A percentile compares a stretch with the other conserved stretches of the same genome.
Evolutionary conservation across 1,140 invertebrate genomes (phyloP).

Genomic region (Mycetomoellerius zeteki): DNA sequence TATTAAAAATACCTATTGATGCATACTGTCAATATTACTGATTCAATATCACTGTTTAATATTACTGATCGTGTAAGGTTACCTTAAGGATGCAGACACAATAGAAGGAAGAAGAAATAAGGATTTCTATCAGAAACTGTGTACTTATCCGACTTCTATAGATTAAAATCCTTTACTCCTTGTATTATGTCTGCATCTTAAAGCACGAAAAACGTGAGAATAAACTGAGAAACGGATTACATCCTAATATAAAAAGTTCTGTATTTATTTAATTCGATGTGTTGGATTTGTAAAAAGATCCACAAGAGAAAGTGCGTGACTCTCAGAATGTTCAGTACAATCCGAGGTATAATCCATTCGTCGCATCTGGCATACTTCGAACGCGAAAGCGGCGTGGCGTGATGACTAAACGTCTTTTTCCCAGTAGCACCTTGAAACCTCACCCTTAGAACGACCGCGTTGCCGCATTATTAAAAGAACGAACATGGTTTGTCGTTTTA

Average conservation of each 20-base stretch:
- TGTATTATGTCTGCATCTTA: no score
- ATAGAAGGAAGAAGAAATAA: no score
- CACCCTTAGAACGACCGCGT: conserved; percentile 24
- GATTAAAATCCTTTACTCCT: no score
- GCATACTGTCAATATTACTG: no score
- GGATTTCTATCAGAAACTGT: no score
- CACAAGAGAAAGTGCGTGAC: conserved; percentile 21
- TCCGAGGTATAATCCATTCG: conserved; percentile 23
- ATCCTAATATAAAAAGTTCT: neutral
- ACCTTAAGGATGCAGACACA: no score
- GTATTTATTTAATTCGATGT: neutral
- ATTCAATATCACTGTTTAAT: no score
- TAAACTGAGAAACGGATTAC: neutral
- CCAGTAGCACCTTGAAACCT: neutral
- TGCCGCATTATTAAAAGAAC: conserved; percentile 59
- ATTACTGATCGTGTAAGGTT: no score
- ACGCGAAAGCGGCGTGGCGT: conserved; percentile 1
- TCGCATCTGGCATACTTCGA: conserved; percentile 22
- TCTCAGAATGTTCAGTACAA: neutral
- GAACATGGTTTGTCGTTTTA: conserved; percentile 61
- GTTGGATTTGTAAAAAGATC: conserved; percentile 2
- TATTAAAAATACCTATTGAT: no score
- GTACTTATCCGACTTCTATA: no score
- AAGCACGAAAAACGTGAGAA: neutral
- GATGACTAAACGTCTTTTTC: conserved; percentile 5